These are phyloP conservation scores for Copidosoma floridanum DNA, from an alignment of 1,140 invertebrate species.

Conservation along the genomic window DNA sequence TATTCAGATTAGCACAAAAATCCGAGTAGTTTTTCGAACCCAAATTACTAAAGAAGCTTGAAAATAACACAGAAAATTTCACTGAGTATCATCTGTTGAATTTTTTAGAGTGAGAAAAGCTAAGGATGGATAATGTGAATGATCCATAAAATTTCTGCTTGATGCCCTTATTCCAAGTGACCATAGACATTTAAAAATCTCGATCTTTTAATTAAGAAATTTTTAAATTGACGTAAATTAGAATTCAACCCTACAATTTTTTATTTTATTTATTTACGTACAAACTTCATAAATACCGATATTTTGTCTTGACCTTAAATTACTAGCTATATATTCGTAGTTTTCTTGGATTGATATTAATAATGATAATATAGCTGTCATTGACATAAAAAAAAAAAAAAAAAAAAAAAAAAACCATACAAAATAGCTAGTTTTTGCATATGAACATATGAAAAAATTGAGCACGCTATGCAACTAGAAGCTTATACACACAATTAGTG, in stretches of 20 bases:
- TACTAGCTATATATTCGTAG: constrained; percentile 6
- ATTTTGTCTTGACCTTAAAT: no score
- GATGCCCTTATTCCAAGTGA: constrained; percentile 3
- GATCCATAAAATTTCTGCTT: constrained; percentile 1
- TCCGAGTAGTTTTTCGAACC: background rate
- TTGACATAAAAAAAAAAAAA: background rate
- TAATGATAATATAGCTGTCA: no score
- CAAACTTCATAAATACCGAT: no score
- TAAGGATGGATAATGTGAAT: background rate
- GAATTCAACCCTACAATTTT: no score
- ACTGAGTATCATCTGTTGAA: constrained; percentile 1
- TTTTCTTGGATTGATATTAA: no score
- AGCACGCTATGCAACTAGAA: background rate
- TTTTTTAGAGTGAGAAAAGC: background rate
- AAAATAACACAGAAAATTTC: background rate
- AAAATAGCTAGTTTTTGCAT: background rate
- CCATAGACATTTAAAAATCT: background rate
- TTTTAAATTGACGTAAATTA: background rate
- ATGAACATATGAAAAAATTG: background rate
- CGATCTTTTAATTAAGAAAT: background rate
- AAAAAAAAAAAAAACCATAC: background rate
- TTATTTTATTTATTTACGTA: no score
- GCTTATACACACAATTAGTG: background rate
- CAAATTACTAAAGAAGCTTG: background rate
- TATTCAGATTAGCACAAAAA: background rate